Conservation (phyloP, 1,140 invertebrate genomes). For the Achatina immaculata region DNA sequence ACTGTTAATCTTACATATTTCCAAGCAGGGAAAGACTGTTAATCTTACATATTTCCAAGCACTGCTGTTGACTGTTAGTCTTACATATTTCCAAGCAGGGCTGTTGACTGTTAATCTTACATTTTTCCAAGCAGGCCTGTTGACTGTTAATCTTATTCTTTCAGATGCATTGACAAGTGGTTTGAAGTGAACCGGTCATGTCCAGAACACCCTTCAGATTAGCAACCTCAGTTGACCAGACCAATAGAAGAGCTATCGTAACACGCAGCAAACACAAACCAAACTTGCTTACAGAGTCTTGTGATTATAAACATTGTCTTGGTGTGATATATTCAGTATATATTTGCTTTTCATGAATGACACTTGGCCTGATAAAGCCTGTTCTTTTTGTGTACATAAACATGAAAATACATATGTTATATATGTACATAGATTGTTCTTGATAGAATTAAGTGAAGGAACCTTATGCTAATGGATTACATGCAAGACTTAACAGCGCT, state of each 20-base stretch:
- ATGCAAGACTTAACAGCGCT: too few relatives aligned
- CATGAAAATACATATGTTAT: background rate
- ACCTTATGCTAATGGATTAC: too few relatives aligned
- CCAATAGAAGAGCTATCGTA: background rate
- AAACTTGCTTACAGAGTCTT: conserved; percentile 7
- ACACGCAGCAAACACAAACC: background rate
- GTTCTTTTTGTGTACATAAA: background rate
- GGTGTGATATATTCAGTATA: background rate
- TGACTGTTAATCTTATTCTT: conserved; percentile 48
- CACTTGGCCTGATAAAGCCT: background rate
- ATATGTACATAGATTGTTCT: conserved; percentile 14
- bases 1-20: too few relatives aligned
- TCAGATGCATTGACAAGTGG: conserved; percentile 83
- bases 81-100: too few relatives aligned
- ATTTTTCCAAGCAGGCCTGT: too few relatives aligned
- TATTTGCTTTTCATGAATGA: background rate
- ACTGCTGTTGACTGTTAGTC: too few relatives aligned
- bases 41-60: too few relatives aligned
- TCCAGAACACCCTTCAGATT: conserved; percentile 93
- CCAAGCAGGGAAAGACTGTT: too few relatives aligned
- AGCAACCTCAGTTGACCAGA: conserved; percentile 28
- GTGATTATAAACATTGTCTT: background rate
- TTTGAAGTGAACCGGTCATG: conserved; percentile 97
- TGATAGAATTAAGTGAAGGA: too few relatives aligned
- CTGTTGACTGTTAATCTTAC: too few relatives aligned